These are phyloP conservation scores for Chlorospingus semifuscus DNA, from an alignment of 2,797 vertebrate species.

Conservation along the genomic window DNA sequence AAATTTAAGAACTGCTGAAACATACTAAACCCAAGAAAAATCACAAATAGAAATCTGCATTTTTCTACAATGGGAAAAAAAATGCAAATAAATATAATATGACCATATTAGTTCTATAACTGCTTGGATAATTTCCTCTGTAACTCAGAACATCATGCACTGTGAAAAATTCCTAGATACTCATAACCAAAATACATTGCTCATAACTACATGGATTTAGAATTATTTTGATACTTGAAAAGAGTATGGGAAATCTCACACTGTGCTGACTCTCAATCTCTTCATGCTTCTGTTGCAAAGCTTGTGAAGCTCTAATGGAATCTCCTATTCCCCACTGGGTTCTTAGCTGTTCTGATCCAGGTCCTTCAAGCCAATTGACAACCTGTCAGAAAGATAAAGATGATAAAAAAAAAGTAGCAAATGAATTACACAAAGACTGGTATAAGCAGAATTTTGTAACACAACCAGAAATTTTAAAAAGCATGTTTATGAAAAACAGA, in stretches of 20 bases:
- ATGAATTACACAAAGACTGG: not conserved
- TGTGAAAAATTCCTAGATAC: not conserved
- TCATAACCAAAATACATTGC: not conserved
- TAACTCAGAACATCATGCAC: not conserved
- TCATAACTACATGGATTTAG: not conserved
- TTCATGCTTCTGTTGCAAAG: conserved; percentile 96
- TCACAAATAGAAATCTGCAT: not conserved
- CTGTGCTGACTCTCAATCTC: conserved; percentile 99
- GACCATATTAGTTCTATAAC: not conserved
- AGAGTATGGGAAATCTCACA: conserved; percentile 77
- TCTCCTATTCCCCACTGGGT: conserved; percentile 96
- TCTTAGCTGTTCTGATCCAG: conserved; percentile 93
- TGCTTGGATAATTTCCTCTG: not conserved
- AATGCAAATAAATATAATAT: not conserved
- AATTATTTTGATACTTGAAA: conserved; percentile 2
- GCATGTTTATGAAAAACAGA: not conserved
- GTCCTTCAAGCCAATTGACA: conserved; percentile 98
- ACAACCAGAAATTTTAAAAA: not conserved
- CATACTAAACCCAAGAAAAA: not conserved
- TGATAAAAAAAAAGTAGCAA: not conserved
- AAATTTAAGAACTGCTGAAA: not conserved
- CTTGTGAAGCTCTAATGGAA: conserved; percentile 93
- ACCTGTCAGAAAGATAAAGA: conserved; percentile 79
- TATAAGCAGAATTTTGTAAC: not conserved
- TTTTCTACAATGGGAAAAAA: not conserved